Base-by-base conservation (phyloP, 2,797 vertebrate species). In the Acanthornis magna region DNA sequence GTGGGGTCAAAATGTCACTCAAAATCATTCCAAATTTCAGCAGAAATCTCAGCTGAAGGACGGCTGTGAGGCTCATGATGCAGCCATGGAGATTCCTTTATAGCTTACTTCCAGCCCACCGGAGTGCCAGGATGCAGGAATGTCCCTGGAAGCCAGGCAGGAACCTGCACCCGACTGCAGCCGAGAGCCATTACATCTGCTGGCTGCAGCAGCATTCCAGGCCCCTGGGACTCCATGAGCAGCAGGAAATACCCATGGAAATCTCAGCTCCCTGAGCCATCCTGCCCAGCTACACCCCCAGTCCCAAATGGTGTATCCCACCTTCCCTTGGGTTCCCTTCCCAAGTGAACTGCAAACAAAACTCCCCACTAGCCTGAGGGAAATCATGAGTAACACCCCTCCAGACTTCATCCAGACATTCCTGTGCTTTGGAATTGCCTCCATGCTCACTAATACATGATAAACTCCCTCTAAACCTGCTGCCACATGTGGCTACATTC, bases 401-500 rank as follows among this genome's bases (percentile, higher is more conserved):
- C 34, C 42, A 68, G 26, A 23, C 40, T 23, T 48, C 84, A 65
- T 57, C 25, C 66, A 73, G 82, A 54, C 8, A 30, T 40, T 65
- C 34, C 36, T 17, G 50, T 17, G 25, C 67, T 82, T 76, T 79
- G 60, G 58, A 63, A 60, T 72, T 45, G 55, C 20, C 34, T 58
- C 60, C 16, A 16, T 3, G 16, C 43, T 71, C 73, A 58, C 58
- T 63, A 42, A 63, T 7, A 29, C 5, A 8, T 6, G 6, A 62
- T 13, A 48, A 91, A 55, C 65, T 42, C 34, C 36, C 51, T 60
- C 75, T 51, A 81, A 75, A 34, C 26, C 47, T 42, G 12, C 79
- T 66, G 36, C 34, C 78, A 23, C 23, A 0, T 2, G 20, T 38
- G 55, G 27, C 62, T 43, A 7, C 2, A 0, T 32, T 76, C 30